Evolutionary conservation across 2,113 vertebrate genomes (phyloP).

Genomic region (Vidua chalybeata): DNA sequence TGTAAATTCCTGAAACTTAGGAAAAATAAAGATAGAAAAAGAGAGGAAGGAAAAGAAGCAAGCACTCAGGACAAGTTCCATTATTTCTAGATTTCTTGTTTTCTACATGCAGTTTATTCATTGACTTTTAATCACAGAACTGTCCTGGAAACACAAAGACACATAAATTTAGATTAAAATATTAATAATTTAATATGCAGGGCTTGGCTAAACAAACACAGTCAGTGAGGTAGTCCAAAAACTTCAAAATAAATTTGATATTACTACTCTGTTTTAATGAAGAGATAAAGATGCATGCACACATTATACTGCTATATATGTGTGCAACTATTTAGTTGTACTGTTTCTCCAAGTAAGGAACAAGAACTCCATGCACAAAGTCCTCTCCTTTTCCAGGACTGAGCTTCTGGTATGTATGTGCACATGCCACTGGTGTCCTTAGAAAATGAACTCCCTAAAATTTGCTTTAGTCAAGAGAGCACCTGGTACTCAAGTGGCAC

Average conservation of each 20-base stretch:
- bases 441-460: neutral
- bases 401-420: neutral
- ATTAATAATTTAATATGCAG: slow-evolving; percentile 30
- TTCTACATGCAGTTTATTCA: neutral
- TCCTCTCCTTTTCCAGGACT: neutral
- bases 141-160: slow-evolving; percentile 7
- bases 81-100: neutral
- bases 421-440: neutral
- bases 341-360: neutral
- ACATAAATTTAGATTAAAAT: slow-evolving; percentile 44
- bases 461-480: neutral
- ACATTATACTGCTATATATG: neutral
- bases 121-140: slow-evolving; percentile 14
- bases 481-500: neutral
- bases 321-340: neutral
- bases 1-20: neutral
- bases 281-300: neutral
- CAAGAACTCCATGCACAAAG: neutral
- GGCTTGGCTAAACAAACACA: slow-evolving; percentile 5
- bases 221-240: neutral
- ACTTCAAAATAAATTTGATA: neutral
- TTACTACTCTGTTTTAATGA: neutral
- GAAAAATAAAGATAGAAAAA: neutral
- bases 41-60: neutral
- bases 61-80: neutral